phyloP scores from a whole-genome alignment of 2,888 invertebrate genomes.

The Eupithecia subfuscata region DNA sequence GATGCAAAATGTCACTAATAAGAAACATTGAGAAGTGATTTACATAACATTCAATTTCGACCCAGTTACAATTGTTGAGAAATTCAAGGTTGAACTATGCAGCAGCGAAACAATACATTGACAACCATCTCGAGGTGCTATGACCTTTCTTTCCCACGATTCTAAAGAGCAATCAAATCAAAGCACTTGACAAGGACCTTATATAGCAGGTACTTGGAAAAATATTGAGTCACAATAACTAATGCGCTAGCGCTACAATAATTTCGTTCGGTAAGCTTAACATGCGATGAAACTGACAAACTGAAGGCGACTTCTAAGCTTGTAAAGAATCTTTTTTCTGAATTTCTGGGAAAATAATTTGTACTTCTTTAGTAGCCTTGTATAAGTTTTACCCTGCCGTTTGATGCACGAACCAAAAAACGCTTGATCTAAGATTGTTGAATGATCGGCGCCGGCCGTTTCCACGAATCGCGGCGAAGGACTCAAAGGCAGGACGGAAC shows the following conservation, averaged over 20 bases:
- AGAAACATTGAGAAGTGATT: slow-evolving; percentile 54
- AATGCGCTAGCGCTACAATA: not conserved
- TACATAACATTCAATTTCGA: slow-evolving; percentile 68
- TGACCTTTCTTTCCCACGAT: slow-evolving; percentile 53
- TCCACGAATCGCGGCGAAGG: slow-evolving; percentile 73
- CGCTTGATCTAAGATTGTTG: slow-evolving; percentile 61
- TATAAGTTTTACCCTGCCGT: slow-evolving; percentile 12
- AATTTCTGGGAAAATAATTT: not conserved
- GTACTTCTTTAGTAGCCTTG: not conserved
- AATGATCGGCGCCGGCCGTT: slow-evolving; percentile 69
- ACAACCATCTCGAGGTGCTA: slow-evolving; percentile 49
- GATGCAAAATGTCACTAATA: slow-evolving; percentile 70
- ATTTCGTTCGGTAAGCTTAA: not conserved
- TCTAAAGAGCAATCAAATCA: slow-evolving; percentile 46
- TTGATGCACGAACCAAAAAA: slow-evolving; percentile 9
- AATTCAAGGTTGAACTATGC: slow-evolving; percentile 65
- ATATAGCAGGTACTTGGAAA: slow-evolving; percentile 20
- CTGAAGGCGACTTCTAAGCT: not conserved
- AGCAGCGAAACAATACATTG: slow-evolving; percentile 47
- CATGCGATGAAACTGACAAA: not conserved
- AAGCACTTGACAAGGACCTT: slow-evolving; percentile 40
- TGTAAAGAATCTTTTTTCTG: not conserved
- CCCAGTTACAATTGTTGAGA: slow-evolving; percentile 66
- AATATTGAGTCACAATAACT: slow-evolving; percentile 32
- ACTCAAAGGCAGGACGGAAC: slow-evolving; percentile 73